A percentile compares a stretch with the other conserved stretches of the same genome.
phyloP scores from a whole-genome alignment of 1,140 invertebrate species.

The Aphaenogaster ashmeadi region DNA sequence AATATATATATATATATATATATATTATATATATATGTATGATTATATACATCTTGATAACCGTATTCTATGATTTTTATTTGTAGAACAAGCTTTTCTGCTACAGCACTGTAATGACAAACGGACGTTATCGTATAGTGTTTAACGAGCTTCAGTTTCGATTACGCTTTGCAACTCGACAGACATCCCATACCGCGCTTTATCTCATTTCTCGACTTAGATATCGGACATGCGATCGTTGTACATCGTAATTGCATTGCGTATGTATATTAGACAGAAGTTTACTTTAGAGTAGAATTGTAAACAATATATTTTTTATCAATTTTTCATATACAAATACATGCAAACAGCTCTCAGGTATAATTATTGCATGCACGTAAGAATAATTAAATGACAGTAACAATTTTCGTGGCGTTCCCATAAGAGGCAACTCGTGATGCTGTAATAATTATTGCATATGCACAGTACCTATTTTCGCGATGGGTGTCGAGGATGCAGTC shows the following conservation, averaged over 20 bases:
- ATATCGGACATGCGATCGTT: slow-evolving; percentile 46
- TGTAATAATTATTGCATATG: slow-evolving; percentile 25
- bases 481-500: neutral
- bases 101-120: slow-evolving; percentile 60
- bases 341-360: neutral
- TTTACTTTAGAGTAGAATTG: neutral
- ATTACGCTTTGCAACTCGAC: slow-evolving; percentile 40
- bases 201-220: slow-evolving; percentile 33
- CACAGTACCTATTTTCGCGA: slow-evolving; percentile 37
- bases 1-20: too few relatives aligned
- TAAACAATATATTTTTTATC: neutral
- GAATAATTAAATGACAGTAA: slow-evolving; percentile 21
- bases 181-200: slow-evolving; percentile 28
- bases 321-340: neutral
- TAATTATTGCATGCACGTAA: slow-evolving; percentile 24
- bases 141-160: slow-evolving; percentile 63
- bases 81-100: neutral
- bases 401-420: neutral
- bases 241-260: slow-evolving; percentile 27
- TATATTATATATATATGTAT: too few relatives aligned
- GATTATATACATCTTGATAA: neutral
- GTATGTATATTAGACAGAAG: slow-evolving; percentile 55
- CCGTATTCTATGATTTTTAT: neutral
- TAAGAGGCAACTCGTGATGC: neutral
- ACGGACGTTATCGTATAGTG: slow-evolving; percentile 2